Base-by-base conservation (phyloP, 30 jellyfish, hydroid and myxozoan genomes). In the Chrysaora quinquecirrha region DNA sequence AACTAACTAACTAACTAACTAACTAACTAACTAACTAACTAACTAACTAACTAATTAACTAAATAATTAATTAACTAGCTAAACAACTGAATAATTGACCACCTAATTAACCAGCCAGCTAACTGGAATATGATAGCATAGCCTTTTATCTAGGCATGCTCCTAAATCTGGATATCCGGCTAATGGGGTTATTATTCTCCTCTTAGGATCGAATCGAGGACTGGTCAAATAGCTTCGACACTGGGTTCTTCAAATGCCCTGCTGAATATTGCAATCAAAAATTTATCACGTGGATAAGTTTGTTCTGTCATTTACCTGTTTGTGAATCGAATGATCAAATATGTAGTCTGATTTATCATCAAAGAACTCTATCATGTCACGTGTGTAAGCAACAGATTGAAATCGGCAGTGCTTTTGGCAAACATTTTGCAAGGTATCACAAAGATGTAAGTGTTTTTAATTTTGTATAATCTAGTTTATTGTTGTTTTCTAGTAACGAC, bases 231-330 rank as follows among this genome's bases (percentile, higher is more conserved):
- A 30, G 21, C 12, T 56, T 79, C 33, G 20, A 34, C 25, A 79
- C 29, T 46, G 90, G 90, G 0, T 34, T 22, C 30, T 65, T 79
- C 46, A 32, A 23, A 24, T 79, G 90, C 61, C 90, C 90, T 0
- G 49, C 27, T 30, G n/a, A 22, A 21, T 22, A 29, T 18, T 79
- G 90, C 34, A 60, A 54, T 19, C n/a, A 63, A 48, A 60, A 35
- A 7, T 64, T 46, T 24, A 21, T 23, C 4, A 46, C 74, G 21
- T 43, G 52, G 43, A 73, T 56, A 23, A 32, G 64, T 10, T 79
- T 79, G n/a, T 31, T 79, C 14, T 23, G 64, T 9, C 90, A 79
- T 38, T n/a, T 79, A 0, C 69, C 49, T 23, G 48, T 21, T 25
- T 79, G 90, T 34, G 62, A 56, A 18, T 0, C 78, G 30, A 30